Evolutionary conservation across 2,797 vertebrate species (phyloP).

Genomic region (Urocyon cinereoargenteus): DNA sequence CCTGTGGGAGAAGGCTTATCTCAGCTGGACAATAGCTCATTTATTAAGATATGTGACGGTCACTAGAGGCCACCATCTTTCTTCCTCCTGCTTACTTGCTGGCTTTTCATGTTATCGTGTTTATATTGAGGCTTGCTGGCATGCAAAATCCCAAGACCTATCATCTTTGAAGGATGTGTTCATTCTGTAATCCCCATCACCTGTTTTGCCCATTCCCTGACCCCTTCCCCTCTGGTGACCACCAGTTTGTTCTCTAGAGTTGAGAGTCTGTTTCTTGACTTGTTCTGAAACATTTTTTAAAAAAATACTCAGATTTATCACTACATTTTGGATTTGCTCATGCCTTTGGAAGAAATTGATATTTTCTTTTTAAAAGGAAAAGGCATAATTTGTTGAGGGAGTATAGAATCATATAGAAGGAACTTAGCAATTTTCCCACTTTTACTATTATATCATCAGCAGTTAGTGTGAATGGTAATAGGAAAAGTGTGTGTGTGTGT

Average conservation of each 20-base stretch:
- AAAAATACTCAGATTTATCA: conserved; percentile 31
- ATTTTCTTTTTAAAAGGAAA: conserved; percentile 62
- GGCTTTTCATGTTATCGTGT: background rate
- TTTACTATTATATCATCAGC: background rate
- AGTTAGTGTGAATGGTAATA: background rate
- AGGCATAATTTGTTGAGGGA: conserved; percentile 14
- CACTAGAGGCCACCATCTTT: background rate
- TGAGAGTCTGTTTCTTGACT: background rate
- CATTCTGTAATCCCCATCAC: background rate
- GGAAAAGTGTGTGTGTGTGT: background rate
- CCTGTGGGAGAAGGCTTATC: background rate
- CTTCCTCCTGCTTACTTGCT: background rate
- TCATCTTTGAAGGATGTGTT: background rate
- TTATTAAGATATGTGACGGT: background rate
- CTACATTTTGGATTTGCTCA: background rate
- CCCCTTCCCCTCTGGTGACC: background rate
- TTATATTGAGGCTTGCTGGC: background rate
- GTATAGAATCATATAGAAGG: background rate
- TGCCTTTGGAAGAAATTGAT: background rate
- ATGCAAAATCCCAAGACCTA: background rate
- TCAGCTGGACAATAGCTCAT: background rate
- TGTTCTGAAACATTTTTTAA: conserved; percentile 53
- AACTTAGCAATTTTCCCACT: background rate
- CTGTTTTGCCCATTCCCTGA: background rate
- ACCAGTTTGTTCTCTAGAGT: background rate